phyloP scores from a whole-genome alignment of 2,888 invertebrate genomes.

The Urechis unicinctus region DNA sequence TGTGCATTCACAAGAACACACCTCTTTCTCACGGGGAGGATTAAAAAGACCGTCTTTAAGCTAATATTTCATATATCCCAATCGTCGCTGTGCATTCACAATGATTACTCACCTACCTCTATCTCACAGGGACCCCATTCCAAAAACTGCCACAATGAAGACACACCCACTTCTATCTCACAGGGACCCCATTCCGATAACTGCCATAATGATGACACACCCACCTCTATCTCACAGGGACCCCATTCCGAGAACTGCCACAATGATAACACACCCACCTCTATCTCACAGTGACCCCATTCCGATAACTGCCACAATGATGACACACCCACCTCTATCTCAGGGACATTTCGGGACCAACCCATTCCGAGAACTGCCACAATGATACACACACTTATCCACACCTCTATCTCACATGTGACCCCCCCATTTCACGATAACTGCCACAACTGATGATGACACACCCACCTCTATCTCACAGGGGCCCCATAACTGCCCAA shows the following conservation, averaged over 20 bases:
- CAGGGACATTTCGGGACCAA: conserved; percentile 53
- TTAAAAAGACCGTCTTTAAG: no score
- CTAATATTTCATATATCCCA: not conserved
- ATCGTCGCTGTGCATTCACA: not conserved
- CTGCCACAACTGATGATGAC: not conserved
- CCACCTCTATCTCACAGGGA: conserved; percentile 54
- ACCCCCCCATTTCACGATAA: not conserved
- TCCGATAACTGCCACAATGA: not conserved
- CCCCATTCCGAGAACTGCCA: conserved; percentile 48
- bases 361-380: conserved; percentile 48
- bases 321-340: conserved; percentile 48
- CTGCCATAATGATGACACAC: not conserved
- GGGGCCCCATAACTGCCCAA: not conserved
- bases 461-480: no score
- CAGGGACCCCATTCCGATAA: not conserved
- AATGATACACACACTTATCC: no score
- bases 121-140: conserved; percentile 1
- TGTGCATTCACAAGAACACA: no score
- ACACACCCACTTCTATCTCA: no score
- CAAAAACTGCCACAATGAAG: no score
- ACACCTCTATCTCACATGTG: no score
- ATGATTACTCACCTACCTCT: conserved; percentile 1
- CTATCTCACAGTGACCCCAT: no score
- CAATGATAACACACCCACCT: no score
- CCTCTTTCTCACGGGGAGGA: no score